Conservation (phyloP, 1,140 invertebrate species). For the Ips typographus region DNA sequence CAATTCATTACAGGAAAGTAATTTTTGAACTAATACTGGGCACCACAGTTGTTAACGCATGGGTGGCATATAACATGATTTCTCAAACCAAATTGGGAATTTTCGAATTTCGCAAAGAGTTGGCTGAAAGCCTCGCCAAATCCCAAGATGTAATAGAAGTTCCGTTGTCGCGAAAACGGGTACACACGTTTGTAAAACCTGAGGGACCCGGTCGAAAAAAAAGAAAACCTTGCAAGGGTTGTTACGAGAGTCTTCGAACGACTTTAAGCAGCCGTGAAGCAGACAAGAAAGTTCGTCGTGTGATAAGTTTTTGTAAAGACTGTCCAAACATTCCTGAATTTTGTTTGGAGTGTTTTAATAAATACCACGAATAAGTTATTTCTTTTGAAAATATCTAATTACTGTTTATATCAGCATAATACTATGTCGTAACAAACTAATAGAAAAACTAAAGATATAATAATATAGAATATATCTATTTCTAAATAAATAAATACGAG, state of each 20-base stretch:
- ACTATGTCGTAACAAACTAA: too few species aligned
- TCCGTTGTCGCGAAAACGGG: constrained; percentile 10
- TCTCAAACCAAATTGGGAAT: constrained; percentile 24
- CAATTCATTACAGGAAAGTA: too few species aligned
- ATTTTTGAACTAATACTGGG: neutral
- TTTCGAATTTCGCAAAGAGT: constrained; percentile 15
- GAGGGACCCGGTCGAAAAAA: constrained; percentile 23
- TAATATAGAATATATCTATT: too few species aligned
- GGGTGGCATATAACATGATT: constrained; percentile 18
- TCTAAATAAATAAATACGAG: too few species aligned
- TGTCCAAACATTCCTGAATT: neutral
- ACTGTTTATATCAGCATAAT: too few species aligned
- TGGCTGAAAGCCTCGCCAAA: constrained; percentile 12
- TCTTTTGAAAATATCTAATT: too few species aligned
- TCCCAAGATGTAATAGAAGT: neutral
- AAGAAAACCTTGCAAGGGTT: constrained; percentile 22
- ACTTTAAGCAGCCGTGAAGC: constrained; percentile 12
- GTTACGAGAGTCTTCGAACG: constrained; percentile 12
- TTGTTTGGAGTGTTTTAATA: neutral
- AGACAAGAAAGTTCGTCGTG: constrained; percentile 23
- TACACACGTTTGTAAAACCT: constrained; percentile 30
- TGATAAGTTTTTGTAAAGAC: constrained; percentile 12
- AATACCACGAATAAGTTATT: too few species aligned
- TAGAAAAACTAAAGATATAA: too few species aligned
- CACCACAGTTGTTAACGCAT: constrained; percentile 27